Evolutionary conservation across 1,140 invertebrate genomes (phyloP).

Genomic region (Acromyrmex echinatior): DNA sequence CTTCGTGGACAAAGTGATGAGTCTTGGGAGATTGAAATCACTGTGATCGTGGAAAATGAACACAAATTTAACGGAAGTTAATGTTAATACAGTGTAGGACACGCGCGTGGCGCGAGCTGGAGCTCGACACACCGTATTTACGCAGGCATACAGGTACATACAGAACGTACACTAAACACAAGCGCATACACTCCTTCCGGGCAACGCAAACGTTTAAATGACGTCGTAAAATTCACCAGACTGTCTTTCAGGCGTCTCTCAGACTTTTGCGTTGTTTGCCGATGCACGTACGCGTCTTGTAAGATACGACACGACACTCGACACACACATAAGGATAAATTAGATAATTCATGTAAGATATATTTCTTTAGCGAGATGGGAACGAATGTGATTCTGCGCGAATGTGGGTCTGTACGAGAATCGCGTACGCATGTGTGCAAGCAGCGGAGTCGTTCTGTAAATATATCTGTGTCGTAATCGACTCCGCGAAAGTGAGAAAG

Average conservation of each 20-base stretch:
- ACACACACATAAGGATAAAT: constrained; percentile 64
- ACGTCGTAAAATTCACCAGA: constrained; percentile 41
- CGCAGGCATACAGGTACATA: neutral
- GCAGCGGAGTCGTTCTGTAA: constrained; percentile 46
- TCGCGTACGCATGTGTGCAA: constrained; percentile 12
- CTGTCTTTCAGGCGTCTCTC: constrained; percentile 21
- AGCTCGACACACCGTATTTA: constrained; percentile 49
- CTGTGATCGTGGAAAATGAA: constrained; percentile 74
- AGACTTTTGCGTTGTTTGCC: constrained; percentile 31
- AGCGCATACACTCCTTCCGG: neutral
- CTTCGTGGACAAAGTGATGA: constrained; percentile 45
- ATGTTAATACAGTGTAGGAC: constrained; percentile 36
- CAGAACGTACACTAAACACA: neutral
- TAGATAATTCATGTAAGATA: constrained; percentile 76
- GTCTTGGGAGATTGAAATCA: constrained; percentile 60
- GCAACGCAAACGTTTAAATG: constrained; percentile 25
- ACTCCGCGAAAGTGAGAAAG: constrained; percentile 29
- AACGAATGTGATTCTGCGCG: constrained; percentile 19
- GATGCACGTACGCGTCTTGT: constrained; percentile 62
- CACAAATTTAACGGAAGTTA: constrained; percentile 66
- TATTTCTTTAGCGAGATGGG: constrained; percentile 66
- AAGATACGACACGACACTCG: constrained; percentile 67
- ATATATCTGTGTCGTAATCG: constrained; percentile 58
- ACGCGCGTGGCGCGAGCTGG: constrained; percentile 20
- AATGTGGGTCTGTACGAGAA: neutral